A percentile compares a stretch with the other conserved stretches of the same genome.
These are phyloP conservation scores for Psococerastis gibbosa DNA, from an alignment of 2,888 invertebrate species.

Conservation along the genomic window DNA sequence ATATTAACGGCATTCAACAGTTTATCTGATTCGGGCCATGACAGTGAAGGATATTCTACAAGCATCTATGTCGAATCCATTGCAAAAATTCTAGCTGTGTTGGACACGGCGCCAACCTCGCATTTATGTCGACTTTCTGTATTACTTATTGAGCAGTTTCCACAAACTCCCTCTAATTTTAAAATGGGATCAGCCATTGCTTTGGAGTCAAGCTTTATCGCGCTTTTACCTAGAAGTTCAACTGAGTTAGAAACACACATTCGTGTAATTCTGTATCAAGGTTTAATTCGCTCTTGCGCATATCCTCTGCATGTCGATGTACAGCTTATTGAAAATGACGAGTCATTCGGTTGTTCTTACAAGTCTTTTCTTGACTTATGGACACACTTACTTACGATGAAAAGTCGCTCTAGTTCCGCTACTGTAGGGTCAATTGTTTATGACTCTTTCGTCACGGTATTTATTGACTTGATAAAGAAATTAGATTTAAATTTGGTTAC, in stretches of 20 bases:
- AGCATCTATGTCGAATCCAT: neutral
- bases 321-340: neutral
- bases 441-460: neutral
- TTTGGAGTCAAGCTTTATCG: neutral
- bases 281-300: conserved; percentile 2
- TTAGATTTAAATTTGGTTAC: neutral
- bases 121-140: neutral
- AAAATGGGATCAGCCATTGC: neutral
- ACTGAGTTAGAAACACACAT: neutral
- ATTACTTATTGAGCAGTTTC: neutral
- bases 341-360: neutral
- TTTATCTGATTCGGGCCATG: neutral
- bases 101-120: neutral
- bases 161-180: neutral
- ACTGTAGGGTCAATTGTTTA: neutral
- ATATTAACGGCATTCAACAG: no score
- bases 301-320: neutral
- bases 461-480: neutral
- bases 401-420: neutral
- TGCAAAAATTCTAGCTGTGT: neutral
- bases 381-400: neutral
- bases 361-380: conserved; percentile 1
- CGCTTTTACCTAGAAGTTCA: neutral
- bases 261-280: neutral
- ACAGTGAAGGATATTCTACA: neutral